Base-by-base conservation (phyloP, 1,140 invertebrate species). In the Lycorma delicatula region DNA sequence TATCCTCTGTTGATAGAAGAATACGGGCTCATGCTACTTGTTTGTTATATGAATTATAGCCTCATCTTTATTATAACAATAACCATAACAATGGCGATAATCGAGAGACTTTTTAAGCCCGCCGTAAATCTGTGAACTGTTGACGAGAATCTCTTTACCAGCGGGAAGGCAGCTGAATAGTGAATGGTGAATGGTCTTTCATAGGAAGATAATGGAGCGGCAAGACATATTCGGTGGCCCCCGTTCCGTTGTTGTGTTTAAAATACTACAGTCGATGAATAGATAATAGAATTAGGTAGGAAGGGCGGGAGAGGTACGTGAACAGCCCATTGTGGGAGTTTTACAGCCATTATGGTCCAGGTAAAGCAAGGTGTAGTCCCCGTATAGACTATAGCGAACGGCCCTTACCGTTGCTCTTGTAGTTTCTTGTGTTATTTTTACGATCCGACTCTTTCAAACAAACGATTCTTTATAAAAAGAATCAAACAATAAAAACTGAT, bases 251-350 rank as follows among this genome's bases (percentile, higher is more conserved):
- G n/a, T n/a, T n/a, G 41, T 22, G 41, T 6, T 22, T 44, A 44
- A 20, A 22, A 16, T 44, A 22, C 41, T 20, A 44, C 41, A 16
- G 16, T 22, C 41, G 23, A 44, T 44, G 41, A 44, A 44, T 44
- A 44, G 41, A 44, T 44, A 44, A 44, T 44, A 13, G 41, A 44
- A 44, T 44, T 44, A 44, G 41, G 23, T n/a, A n/a, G 7, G 41
- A 44, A 44, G 41, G 7, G 41, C 16, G 5, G 41, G 11, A 22
- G 41, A 7, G n/a, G 41, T 44, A 2, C 41, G 41, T 22, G 16
- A n/a, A n/a, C n/a, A n/a, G n/a, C 23, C 41, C 23, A 20, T 44
- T 44, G 41, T 44, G 41, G 41, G 41, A 44, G 41, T 44, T 44
- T 44, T 44, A 44, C 41, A 44, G 23, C 41, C 41, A 44, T 44